Evolutionary conservation across 2,113 vertebrate species (phyloP).

Genomic region (Gobiocypris rarus): DNA sequence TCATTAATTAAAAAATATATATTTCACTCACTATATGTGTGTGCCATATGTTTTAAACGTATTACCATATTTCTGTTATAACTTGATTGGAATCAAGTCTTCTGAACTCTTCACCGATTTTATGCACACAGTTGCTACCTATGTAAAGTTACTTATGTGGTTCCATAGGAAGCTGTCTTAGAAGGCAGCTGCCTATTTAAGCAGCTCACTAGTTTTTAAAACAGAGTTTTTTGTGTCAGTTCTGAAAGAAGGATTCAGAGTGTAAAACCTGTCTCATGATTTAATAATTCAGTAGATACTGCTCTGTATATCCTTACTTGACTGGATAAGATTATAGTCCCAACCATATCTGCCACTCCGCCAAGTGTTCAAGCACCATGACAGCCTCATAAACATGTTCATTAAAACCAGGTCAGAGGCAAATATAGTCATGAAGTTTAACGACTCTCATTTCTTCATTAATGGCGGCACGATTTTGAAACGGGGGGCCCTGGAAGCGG

Average conservation of each 20-base stretch:
- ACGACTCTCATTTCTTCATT: conserved; percentile 45
- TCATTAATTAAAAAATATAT: no score
- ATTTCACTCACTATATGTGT: no score
- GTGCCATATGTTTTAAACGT: no score
- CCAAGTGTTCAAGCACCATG: background rate
- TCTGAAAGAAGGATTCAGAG: background rate
- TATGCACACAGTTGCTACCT: no score
- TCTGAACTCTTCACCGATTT: no score
- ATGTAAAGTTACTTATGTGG: no score
- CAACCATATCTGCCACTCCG: conserved; percentile 5
- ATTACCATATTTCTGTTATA: no score
- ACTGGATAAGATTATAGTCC: conserved; percentile 11
- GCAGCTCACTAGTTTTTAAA: no score
- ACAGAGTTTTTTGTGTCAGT: background rate
- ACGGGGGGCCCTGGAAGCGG: conserved; percentile 29
- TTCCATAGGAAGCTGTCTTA: no score
- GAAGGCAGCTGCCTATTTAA: no score
- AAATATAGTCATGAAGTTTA: conserved; percentile 47
- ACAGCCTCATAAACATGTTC: conserved; percentile 22
- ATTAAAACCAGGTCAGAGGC: conserved; percentile 47
- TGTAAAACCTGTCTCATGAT: conserved; percentile 10
- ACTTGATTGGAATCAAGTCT: no score
- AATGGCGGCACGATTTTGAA: conserved; percentile 32
- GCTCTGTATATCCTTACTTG: background rate
- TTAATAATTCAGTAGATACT: background rate